A percentile compares a stretch with the other conserved stretches of the same genome.
Conservation (phyloP, 2,797 vertebrate species). For the Rhincodon typus region DNA sequence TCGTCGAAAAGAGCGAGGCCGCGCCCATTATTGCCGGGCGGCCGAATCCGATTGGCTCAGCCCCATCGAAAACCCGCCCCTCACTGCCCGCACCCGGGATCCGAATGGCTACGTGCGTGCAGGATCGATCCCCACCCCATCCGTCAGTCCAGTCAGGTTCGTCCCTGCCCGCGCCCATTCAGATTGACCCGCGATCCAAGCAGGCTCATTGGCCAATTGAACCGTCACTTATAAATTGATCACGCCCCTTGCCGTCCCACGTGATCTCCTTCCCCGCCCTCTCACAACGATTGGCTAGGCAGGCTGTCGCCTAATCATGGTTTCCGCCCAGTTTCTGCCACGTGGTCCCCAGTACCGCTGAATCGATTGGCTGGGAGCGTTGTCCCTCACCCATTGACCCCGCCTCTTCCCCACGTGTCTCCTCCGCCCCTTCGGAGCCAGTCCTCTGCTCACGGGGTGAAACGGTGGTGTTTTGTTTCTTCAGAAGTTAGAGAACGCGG, state of each 20-base stretch:
- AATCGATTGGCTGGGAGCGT: too few relatives aligned
- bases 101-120: neutral
- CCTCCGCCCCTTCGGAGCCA: too few relatives aligned
- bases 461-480: too few relatives aligned
- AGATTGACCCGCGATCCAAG: neutral
- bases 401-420: too few relatives aligned
- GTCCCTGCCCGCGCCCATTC: neutral
- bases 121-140: neutral
- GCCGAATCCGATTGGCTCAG: neutral
- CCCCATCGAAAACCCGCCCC: neutral
- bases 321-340: too few relatives aligned
- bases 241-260: too few relatives aligned
- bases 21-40: neutral
- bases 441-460: too few relatives aligned
- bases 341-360: too few relatives aligned
- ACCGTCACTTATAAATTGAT: neutral
- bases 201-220: accelerated
- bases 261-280: neutral
- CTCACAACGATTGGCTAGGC: neutral
- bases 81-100: neutral
- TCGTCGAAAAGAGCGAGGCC: neutral
- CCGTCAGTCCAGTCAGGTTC: too few relatives aligned
- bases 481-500: too few relatives aligned
- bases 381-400: too few relatives aligned
- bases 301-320: too few relatives aligned